Evolutionary conservation across 1,140 invertebrate species (phyloP).

Genomic region (Phymastichus coffea): DNA sequence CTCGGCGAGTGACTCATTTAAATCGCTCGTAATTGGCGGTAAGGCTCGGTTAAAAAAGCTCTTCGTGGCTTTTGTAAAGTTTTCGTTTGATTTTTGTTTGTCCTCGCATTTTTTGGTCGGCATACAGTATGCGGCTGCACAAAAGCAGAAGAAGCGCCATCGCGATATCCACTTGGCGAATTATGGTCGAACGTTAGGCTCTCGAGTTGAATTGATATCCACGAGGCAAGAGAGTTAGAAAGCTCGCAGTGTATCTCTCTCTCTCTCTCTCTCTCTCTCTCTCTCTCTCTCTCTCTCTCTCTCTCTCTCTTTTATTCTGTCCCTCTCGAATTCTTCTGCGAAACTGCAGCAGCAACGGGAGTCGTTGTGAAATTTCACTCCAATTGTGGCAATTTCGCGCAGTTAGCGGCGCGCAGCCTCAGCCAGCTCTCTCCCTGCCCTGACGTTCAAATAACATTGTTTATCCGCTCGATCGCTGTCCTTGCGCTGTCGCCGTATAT

Average conservation of each 20-base stretch:
- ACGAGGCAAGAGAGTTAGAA: too few relatives aligned
- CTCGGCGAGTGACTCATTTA: constrained; percentile 28
- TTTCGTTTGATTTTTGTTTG: too few relatives aligned
- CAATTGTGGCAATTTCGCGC: constrained; percentile 20
- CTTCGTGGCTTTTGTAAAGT: too few relatives aligned
- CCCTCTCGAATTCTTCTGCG: not conserved
- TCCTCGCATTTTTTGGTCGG: too few relatives aligned
- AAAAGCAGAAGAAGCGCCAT: too few relatives aligned
- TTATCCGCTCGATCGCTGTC: constrained; percentile 12
- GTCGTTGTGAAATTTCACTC: constrained; percentile 21
- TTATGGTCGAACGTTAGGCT: too few relatives aligned
- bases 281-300: constrained; percentile 12
- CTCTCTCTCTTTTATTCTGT: not conserved
- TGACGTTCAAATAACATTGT: constrained; percentile 22
- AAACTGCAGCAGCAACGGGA: not conserved
- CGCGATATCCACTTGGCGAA: too few relatives aligned
- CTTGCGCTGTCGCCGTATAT: not conserved
- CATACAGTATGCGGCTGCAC: too few relatives aligned
- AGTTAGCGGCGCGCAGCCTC: not conserved
- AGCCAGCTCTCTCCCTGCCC: not conserved
- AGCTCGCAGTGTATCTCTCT: too few relatives aligned
- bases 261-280: constrained; percentile 8
- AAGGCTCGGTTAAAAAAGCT: constrained; percentile 24
- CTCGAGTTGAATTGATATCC: too few relatives aligned
- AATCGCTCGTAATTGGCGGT: constrained; percentile 26